Evolutionary conservation across 53 echinoderm and acorn worm genomes (phyloP), one percentile per base, ranked within the genome.

Genomic region (Apostichopus leukothele): DNA sequence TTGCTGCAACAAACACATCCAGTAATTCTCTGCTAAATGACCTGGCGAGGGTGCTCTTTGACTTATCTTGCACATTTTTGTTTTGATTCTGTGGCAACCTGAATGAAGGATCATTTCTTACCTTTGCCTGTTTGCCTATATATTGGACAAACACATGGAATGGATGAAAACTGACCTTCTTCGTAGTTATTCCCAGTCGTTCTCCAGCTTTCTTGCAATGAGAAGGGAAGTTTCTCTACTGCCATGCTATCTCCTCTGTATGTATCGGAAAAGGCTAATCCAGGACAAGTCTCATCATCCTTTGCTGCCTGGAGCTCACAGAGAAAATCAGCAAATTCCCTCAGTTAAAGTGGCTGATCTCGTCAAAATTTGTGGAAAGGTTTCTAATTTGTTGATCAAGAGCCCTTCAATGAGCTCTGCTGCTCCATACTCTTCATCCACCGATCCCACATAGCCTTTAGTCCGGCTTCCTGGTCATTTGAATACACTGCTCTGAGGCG

Each of bases 141-240:
- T 88, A 90, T 11, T 74, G 76, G 27, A 86, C 67, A 73, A 88
- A 90, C 22, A 90, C 88, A 52, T 60, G 27, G 68, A 93, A 93
- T 78, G 93, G 90, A 10, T 88, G 90, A 54, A 88, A 93, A n/a
- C 39, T 84, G 55, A 88, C 76, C 19, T 27, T 88, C 88, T 63
- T 93, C 88, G 63, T 90, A 88, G 1, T 67, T 19, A 39, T 79
- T 61, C 5, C 88, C 90, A 5, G 51, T 57, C 50, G 73, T 66
- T 67, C 51, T 60, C 93, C 93, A 93, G 14, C 87, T 84, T 57
- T 93, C 90, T 79, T 90, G 90, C 22, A 93, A 9, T 51, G 25
- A 53, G 61, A 39, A 53, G 55, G 93, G 90, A 16, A 93, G 75
- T 63, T 93, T 93, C 60, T 90, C 77, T 39, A 93, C 83, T 1